A percentile compares a stretch with the other conserved stretches of the same genome.
Evolutionary conservation across 1,140 invertebrate species (phyloP).

Genomic region (Pseudoatta argentina): DNA sequence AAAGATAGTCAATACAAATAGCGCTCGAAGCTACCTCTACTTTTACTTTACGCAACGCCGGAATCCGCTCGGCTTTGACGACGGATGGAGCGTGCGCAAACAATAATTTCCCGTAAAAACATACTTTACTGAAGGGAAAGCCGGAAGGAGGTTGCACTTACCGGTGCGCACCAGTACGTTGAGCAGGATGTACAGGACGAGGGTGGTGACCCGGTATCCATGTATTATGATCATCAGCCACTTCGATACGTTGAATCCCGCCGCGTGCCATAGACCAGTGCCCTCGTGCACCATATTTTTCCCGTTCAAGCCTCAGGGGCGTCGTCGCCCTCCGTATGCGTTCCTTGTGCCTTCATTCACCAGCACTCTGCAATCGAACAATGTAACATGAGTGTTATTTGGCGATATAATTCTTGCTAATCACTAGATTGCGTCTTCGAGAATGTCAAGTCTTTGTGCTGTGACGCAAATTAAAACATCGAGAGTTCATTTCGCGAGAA

Average conservation of each 20-base stretch:
- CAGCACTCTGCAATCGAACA: conserved; percentile 37
- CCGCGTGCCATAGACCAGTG: conserved; percentile 74
- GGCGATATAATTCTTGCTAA: not conserved
- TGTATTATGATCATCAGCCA: conserved; percentile 79
- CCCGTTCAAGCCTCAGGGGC: conserved; percentile 57
- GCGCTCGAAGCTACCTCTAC: conserved; percentile 1
- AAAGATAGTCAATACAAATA: not conserved
- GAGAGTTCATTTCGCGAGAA: conserved; percentile 15
- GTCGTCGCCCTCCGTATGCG: conserved; percentile 24
- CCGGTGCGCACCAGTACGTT: conserved; percentile 78
- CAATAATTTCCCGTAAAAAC: conserved; percentile 35
- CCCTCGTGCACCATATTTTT: conserved; percentile 78
- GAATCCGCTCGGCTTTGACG: conserved; percentile 22
- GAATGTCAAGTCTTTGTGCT: not conserved
- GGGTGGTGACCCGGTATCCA: conserved; percentile 74
- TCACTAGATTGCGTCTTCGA: not conserved
- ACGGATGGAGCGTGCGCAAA: conserved; percentile 23
- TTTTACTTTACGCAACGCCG: conserved; percentile 3
- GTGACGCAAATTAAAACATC: conserved; percentile 21
- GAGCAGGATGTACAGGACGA: conserved; percentile 77
- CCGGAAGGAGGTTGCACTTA: conserved; percentile 70
- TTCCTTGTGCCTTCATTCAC: conserved; percentile 71
- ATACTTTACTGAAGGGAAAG: not conserved
- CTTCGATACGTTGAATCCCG: conserved; percentile 75
- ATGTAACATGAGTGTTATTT: conserved; percentile 20